Conservation (phyloP, 2,797 vertebrate genomes). For the Esox masquinongy region DNA sequence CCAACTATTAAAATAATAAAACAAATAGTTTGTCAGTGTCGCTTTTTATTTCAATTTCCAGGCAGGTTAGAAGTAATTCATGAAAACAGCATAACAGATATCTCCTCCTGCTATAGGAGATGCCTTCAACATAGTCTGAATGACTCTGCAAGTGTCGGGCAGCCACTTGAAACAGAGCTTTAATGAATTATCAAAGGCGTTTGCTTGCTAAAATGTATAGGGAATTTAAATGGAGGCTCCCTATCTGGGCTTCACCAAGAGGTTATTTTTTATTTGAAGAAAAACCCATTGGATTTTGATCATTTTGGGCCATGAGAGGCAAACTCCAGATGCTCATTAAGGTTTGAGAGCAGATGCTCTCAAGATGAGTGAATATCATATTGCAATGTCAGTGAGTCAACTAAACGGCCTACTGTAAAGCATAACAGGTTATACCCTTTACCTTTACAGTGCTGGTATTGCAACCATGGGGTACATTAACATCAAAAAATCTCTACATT, state of each 20-base stretch:
- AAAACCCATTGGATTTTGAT: slow-evolving; percentile 51
- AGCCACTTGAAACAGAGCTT: slow-evolving; percentile 29
- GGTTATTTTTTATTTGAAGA: slow-evolving; percentile 40
- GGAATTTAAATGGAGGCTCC: slow-evolving; percentile 45
- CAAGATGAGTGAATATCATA: slow-evolving; percentile 60
- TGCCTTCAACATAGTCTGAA: slow-evolving; percentile 28
- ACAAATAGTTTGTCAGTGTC: neutral
- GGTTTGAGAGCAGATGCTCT: slow-evolving; percentile 70
- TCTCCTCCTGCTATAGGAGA: slow-evolving; percentile 15
- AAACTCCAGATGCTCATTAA: slow-evolving; percentile 65
- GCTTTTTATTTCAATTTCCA: slow-evolving; percentile 34
- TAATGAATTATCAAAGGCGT: slow-evolving; percentile 60
- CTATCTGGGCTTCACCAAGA: slow-evolving; percentile 42
- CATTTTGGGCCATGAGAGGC: slow-evolving; percentile 45
- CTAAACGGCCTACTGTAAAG: slow-evolving; percentile 34
- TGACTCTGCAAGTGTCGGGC: slow-evolving; percentile 22
- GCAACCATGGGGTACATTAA: no score
- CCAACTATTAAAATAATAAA: slow-evolving; percentile 5
- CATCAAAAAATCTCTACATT: neutral
- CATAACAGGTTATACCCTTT: slow-evolving; percentile 26
- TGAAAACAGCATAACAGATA: slow-evolving; percentile 35
- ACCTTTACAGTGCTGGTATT: no score
- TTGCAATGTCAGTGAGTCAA: slow-evolving; percentile 55
- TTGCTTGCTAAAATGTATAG: slow-evolving; percentile 39
- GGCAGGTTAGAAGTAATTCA: slow-evolving; percentile 26